A percentile compares a stretch with the other conserved stretches of the same genome.
Conservation (phyloP, 92 coral and sea anemone genomes). For the Porites lobata region DNA sequence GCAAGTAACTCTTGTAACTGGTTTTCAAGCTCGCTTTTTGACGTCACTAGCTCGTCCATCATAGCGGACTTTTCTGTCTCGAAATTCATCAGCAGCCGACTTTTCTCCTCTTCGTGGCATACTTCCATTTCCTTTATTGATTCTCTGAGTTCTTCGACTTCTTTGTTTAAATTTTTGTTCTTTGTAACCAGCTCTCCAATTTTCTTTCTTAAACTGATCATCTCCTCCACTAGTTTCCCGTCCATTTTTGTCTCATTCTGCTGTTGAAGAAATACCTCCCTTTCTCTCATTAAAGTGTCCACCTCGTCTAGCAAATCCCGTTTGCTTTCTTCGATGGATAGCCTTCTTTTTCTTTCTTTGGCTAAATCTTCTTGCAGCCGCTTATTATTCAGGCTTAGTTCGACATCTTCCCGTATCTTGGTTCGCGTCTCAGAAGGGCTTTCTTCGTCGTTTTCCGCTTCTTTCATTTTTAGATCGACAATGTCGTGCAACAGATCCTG, state of each 20-base stretch:
- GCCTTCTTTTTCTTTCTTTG: constrained; percentile 44
- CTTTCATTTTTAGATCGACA: constrained; percentile 74
- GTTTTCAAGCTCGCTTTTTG: constrained; percentile 63
- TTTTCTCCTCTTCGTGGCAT: constrained; percentile 45
- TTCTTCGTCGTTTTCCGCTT: constrained; percentile 58
- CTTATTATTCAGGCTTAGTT: constrained; percentile 64
- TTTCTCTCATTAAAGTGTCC: constrained; percentile 60
- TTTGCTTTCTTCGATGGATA: constrained; percentile 58
- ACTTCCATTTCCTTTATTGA: constrained; percentile 62
- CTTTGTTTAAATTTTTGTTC: constrained; percentile 58
- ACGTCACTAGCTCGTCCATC: constrained; percentile 61
- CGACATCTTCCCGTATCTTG: constrained; percentile 60
- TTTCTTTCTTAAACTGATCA: constrained; percentile 45
- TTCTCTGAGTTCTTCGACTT: constrained; percentile 43
- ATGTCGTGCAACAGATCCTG: constrained; percentile 82
- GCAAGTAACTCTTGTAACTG: constrained; percentile 64
- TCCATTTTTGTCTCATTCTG: constrained; percentile 18
- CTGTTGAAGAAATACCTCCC: constrained; percentile 39
- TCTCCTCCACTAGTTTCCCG: constrained; percentile 37
- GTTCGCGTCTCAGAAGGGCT: constrained; percentile 40
- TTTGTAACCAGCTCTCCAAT: constrained; percentile 37
- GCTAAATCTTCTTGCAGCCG: constrained; percentile 63
- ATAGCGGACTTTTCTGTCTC: constrained; percentile 61
- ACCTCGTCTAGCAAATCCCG: constrained; percentile 62
- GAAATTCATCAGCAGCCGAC: constrained; percentile 18